These are phyloP conservation scores for Saccostrea echinata DNA, from an alignment of 1,140 invertebrate species.

Conservation along the genomic window DNA sequence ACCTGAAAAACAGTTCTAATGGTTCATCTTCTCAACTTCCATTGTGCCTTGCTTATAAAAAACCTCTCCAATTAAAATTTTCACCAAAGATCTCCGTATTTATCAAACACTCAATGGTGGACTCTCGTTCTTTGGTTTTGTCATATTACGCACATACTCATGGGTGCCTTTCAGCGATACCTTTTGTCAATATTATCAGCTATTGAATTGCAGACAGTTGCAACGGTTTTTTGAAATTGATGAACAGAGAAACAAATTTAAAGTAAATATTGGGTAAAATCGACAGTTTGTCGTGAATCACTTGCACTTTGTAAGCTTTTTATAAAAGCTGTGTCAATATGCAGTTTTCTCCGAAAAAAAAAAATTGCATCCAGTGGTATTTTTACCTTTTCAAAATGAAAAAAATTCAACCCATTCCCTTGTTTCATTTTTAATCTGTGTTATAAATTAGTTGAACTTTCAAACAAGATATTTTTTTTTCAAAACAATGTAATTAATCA, in stretches of 20 bases:
- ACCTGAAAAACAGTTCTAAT: background rate
- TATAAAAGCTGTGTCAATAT: background rate
- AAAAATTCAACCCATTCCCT: no score
- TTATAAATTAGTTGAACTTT: no score
- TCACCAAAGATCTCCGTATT: conserved; percentile 11
- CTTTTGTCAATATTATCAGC: background rate
- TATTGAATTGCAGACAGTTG: conserved; percentile 15
- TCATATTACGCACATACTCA: conserved; percentile 21
- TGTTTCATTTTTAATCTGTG: no score
- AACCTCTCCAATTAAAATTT: conserved; percentile 29
- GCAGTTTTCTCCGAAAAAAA: background rate
- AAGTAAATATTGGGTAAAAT: conserved; percentile 10
- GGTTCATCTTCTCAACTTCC: conserved; percentile 2
- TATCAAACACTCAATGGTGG: background rate
- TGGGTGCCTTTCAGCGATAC: background rate
- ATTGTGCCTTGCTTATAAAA: background rate
- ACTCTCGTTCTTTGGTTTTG: background rate
- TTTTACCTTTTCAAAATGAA: no score
- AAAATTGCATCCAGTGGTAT: background rate
- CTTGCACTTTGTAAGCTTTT: background rate
- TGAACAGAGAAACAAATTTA: conserved; percentile 23
- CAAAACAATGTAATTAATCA: no score
- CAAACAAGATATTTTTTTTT: no score
- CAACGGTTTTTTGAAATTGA: conserved; percentile 22
- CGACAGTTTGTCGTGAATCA: conserved; percentile 7